A percentile compares a stretch with the other conserved stretches of the same genome.
phyloP scores from a whole-genome alignment of 2,797 vertebrate species.

The Myotis planiceps region DNA sequence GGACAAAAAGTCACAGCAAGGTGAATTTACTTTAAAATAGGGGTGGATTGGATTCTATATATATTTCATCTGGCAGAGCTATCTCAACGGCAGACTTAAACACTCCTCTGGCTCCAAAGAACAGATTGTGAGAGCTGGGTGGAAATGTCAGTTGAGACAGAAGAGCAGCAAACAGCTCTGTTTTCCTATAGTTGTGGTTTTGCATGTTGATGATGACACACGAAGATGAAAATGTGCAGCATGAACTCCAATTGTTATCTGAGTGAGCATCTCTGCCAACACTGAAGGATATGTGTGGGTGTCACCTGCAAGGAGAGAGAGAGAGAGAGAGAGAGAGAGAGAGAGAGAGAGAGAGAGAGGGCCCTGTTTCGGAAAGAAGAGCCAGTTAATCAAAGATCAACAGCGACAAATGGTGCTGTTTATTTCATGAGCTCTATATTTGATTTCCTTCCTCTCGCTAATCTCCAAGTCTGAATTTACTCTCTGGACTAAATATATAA shows the following conservation, averaged over 20 bases:
- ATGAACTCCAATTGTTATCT: conserved; percentile 86
- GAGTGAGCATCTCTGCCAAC: conserved; percentile 82
- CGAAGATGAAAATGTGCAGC: conserved; percentile 84
- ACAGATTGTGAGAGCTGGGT: conserved; percentile 68
- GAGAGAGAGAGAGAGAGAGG: background rate
- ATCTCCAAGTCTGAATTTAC: conserved; percentile 73
- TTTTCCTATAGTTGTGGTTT: conserved; percentile 89
- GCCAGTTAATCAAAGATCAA: conserved; percentile 76
- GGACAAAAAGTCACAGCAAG: background rate
- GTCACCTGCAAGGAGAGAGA: conserved; percentile 80
- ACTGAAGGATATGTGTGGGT: conserved; percentile 87
- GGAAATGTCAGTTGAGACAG: conserved; percentile 86
- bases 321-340: background rate
- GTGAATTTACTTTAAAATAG: conserved; percentile 9
- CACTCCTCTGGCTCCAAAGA: conserved; percentile 74
- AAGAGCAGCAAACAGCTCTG: conserved; percentile 84
- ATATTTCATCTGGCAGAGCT: background rate
- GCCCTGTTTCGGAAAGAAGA: conserved; percentile 81
- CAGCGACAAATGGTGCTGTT: conserved; percentile 78
- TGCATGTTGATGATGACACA: conserved; percentile 84
- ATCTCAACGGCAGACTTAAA: conserved; percentile 72
- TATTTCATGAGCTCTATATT: conserved; percentile 74
- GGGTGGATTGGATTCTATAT: background rate
- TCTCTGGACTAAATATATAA: conserved; percentile 60
- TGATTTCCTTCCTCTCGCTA: conserved; percentile 74